phyloP scores from a whole-genome alignment of 2,797 vertebrate species.

The Delichon dasypus region DNA sequence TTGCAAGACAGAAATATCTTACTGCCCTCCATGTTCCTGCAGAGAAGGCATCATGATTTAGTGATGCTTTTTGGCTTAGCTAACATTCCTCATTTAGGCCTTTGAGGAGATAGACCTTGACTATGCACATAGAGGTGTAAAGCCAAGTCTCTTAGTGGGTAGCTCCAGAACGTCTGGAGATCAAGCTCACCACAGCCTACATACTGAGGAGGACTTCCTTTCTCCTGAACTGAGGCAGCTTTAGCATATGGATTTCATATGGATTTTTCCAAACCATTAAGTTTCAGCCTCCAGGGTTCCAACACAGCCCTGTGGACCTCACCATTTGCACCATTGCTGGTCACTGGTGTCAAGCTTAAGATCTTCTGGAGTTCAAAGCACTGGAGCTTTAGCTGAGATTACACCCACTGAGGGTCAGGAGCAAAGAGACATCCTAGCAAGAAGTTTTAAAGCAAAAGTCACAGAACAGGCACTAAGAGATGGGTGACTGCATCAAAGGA shows the following conservation, averaged over 20 bases:
- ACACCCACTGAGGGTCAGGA: neutral
- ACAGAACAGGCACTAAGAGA: neutral
- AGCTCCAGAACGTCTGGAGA: neutral
- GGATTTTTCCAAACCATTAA: neutral
- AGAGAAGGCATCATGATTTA: neutral
- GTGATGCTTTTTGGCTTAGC: neutral
- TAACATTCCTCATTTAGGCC: neutral
- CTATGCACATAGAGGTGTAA: neutral
- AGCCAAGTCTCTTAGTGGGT: neutral
- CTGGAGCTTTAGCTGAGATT: neutral
- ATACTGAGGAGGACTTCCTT: neutral
- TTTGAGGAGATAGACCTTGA: neutral
- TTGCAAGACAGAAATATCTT: neutral
- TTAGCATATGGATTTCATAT: neutral
- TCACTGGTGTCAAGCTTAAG: neutral
- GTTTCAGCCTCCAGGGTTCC: neutral
- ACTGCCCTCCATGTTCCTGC: neutral
- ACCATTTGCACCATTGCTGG: neutral
- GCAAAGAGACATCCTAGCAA: neutral
- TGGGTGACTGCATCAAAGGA: neutral
- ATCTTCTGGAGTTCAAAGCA: neutral
- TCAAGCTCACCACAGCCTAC: neutral
- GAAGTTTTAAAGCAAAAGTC: neutral
- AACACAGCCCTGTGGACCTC: neutral
- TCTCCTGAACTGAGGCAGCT: neutral